Percentiles rank a stretch among this genome's conserved stretches.
Conservation (phyloP, 1,140 invertebrate species). For the Drosophila ficusphila region DNA sequence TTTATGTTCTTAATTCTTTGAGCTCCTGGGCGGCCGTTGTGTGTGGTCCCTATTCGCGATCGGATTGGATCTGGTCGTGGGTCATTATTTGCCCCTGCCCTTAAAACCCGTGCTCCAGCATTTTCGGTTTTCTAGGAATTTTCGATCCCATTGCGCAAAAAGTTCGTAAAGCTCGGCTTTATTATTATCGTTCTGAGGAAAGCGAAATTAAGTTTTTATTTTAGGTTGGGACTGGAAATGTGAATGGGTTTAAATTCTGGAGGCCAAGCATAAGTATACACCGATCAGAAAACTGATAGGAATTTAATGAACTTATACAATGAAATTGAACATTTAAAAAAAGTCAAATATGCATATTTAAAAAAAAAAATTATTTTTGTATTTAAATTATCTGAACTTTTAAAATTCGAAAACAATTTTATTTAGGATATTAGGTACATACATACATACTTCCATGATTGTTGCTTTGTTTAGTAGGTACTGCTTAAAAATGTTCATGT, state of each 20-base stretch:
- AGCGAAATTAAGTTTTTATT: conserved; percentile 18
- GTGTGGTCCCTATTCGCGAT: conserved; percentile 51
- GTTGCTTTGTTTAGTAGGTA: too few relatives aligned
- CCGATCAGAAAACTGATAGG: background rate
- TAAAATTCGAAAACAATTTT: too few relatives aligned
- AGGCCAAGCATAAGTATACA: background rate
- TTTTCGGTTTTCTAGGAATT: conserved; percentile 61
- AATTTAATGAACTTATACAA: too few relatives aligned
- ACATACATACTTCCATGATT: too few relatives aligned
- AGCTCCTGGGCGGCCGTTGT: conserved; percentile 51
- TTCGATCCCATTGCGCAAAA: conserved; percentile 47
- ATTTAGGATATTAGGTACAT: too few relatives aligned
- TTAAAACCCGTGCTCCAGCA: background rate
- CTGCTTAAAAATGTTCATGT: too few relatives aligned
- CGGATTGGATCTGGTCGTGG: conserved; percentile 35
- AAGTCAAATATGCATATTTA: too few relatives aligned
- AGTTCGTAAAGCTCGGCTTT: conserved; percentile 46
- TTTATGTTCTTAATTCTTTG: conserved; percentile 10
- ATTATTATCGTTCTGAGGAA: conserved; percentile 51
- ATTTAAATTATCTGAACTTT: too few relatives aligned
- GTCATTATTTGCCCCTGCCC: conserved; percentile 31
- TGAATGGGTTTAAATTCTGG: background rate
- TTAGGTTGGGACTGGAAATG: background rate
- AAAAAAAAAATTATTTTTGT: background rate
- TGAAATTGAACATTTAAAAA: too few relatives aligned